A percentile compares a stretch with the other conserved stretches of the same genome.
These are phyloP conservation scores for Bimastos eiseni DNA, from an alignment of 2,888 invertebrate genomes.

Conservation along the genomic window DNA sequence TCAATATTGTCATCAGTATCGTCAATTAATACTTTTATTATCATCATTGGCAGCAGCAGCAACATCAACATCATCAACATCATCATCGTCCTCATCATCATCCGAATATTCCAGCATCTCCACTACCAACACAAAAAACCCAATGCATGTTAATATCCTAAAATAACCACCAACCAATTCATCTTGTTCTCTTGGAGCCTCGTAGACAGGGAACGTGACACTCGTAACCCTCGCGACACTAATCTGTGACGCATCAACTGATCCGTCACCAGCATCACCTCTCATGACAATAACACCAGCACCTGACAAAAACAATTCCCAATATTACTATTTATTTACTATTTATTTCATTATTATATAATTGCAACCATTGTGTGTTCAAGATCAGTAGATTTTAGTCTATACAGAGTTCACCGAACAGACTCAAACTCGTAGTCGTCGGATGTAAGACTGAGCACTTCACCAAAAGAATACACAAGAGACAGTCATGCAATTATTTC, in stretches of 20 bases:
- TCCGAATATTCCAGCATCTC: no score
- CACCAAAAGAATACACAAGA: no score
- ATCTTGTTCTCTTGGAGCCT: conserved; percentile 47
- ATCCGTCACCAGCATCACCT: not conserved
- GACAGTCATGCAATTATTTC: no score
- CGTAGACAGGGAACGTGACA: conserved; percentile 54
- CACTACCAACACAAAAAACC: not conserved
- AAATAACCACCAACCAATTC: conserved; percentile 30
- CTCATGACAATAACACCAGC: not conserved
- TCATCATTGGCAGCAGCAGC: no score
- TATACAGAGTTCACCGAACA: no score
- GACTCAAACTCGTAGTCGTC: no score
- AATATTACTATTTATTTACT: not conserved
- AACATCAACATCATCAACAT: no score
- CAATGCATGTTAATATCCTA: not conserved
- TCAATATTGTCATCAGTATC: no score
- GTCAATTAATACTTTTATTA: no score
- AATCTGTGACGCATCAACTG: not conserved
- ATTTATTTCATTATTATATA: not conserved
- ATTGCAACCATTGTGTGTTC: not conserved
- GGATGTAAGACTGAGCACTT: no score
- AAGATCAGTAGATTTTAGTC: no score
- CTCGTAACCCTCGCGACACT: conserved; percentile 47
- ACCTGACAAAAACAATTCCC: not conserved
- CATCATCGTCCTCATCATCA: no score